A percentile compares a stretch with the other conserved stretches of the same genome.
Conservation (phyloP, 2,888 invertebrate species). For the Drosophila nr. perissopoda region DNA sequence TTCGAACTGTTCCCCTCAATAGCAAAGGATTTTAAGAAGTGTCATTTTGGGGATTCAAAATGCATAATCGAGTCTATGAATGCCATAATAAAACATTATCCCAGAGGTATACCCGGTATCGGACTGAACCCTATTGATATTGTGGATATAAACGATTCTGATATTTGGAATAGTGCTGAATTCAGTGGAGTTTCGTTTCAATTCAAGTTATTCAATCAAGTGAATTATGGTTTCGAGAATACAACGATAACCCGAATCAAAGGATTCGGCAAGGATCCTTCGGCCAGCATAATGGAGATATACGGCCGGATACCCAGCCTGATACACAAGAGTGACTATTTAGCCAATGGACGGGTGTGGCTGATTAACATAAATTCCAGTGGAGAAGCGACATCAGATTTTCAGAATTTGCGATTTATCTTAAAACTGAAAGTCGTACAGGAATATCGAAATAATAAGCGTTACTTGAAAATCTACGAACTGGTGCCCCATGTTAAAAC, state of each 20-base stretch:
- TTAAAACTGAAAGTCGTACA: slow-evolving; percentile 46
- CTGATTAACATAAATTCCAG: slow-evolving; percentile 24
- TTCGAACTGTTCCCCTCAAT: neutral
- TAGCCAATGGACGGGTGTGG: slow-evolving; percentile 33
- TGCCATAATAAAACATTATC: slow-evolving; percentile 27
- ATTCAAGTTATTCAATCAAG: slow-evolving; percentile 35
- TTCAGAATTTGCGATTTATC: slow-evolving; percentile 52
- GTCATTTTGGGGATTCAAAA: slow-evolving; percentile 41
- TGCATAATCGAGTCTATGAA: slow-evolving; percentile 47
- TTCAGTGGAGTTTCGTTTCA: slow-evolving; percentile 17
- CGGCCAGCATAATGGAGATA: slow-evolving; percentile 52
- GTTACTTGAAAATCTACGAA: slow-evolving; percentile 50
- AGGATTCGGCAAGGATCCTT: slow-evolving; percentile 60
- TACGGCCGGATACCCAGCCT: slow-evolving; percentile 54
- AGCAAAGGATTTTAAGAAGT: slow-evolving; percentile 41
- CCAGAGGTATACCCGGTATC: slow-evolving; percentile 41
- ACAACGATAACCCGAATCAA: slow-evolving; percentile 50
- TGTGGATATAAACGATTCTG: slow-evolving; percentile 33
- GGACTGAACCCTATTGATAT: slow-evolving; percentile 41
- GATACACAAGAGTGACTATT: slow-evolving; percentile 34
- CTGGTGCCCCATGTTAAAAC: slow-evolving; percentile 37
- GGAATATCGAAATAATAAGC: slow-evolving; percentile 54
- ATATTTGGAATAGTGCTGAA: slow-evolving; percentile 28
- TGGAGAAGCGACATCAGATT: slow-evolving; percentile 45
- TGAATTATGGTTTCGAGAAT: slow-evolving; percentile 56